Evolutionary conservation across 2,888 invertebrate genomes (phyloP).

Genomic region (Nudaria mundana): DNA sequence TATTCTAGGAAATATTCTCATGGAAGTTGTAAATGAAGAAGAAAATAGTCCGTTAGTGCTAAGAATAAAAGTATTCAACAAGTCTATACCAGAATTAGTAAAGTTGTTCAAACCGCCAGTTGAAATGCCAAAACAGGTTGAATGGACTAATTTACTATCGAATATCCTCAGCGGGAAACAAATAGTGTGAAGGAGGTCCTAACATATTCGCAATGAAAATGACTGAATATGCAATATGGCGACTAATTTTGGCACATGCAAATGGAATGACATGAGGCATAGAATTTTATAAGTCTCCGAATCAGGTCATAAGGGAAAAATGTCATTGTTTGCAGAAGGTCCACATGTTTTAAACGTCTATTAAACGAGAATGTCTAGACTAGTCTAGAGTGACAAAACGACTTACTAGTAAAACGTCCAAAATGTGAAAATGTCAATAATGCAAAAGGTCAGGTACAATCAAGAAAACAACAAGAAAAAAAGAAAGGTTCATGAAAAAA

Average conservation of each 20-base stretch:
- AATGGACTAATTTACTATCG: conserved; percentile 65
- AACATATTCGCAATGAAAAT: not conserved
- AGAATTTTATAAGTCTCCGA: too few species aligned
- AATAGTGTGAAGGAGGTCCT: conserved; percentile 44
- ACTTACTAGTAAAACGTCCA: too few species aligned
- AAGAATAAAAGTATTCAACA: conserved; percentile 56
- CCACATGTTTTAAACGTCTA: too few species aligned
- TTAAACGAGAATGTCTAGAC: too few species aligned
- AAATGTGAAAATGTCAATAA: not conserved
- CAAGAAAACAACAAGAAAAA: too few species aligned
- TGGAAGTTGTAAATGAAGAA: conserved; percentile 50
- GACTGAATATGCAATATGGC: not conserved
- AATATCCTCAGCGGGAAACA: conserved; percentile 69
- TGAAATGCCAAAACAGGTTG: conserved; percentile 53
- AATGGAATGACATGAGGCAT: too few species aligned
- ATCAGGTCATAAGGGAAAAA: too few species aligned
- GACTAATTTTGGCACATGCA: too few species aligned
- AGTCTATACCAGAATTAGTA: conserved; percentile 58
- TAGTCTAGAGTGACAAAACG: too few species aligned
- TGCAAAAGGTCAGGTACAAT: too few species aligned
- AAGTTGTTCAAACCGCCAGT: conserved; percentile 62
- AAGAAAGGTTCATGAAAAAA: too few species aligned
- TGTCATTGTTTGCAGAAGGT: too few species aligned
- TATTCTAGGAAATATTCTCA: conserved; percentile 60
- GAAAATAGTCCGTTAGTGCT: conserved; percentile 47